A percentile compares a stretch with the other conserved stretches of the same genome.
Conservation (phyloP, 2,888 invertebrate genomes). For the Yponomeuta cagnagella region DNA sequence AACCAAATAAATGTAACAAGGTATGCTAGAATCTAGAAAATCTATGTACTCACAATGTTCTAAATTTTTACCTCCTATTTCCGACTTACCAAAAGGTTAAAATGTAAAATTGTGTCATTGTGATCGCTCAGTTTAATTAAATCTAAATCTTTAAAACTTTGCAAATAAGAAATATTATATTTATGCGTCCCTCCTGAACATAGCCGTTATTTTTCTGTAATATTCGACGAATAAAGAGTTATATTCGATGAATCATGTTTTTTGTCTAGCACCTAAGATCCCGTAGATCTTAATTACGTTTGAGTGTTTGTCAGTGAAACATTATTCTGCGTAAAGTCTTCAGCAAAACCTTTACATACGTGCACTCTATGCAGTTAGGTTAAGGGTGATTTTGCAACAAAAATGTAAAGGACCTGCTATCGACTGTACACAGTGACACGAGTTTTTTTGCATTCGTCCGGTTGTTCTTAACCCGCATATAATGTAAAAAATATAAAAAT, state of each 20-base stretch:
- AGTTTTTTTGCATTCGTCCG: too few relatives aligned
- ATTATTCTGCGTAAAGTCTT: background rate
- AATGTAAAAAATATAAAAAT: too few relatives aligned
- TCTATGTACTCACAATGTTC: too few relatives aligned
- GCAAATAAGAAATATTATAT: constrained; percentile 12
- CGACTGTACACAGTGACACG: too few relatives aligned
- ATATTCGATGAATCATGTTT: constrained; percentile 4
- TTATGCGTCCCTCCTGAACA: constrained; percentile 6
- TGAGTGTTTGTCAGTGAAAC: background rate
- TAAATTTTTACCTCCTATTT: too few relatives aligned
- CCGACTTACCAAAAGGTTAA: background rate
- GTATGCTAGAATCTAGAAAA: too few relatives aligned
- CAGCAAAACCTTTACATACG: too few relatives aligned
- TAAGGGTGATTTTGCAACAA: too few relatives aligned
- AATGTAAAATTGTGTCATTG: constrained; percentile 19
- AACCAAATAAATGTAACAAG: too few relatives aligned
- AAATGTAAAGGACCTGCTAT: too few relatives aligned
- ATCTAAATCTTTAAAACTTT: background rate
- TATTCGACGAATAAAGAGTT: constrained; percentile 43
- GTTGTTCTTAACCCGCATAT: too few relatives aligned
- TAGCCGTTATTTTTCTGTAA: constrained; percentile 44
- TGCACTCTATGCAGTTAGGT: too few relatives aligned
- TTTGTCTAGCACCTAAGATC: background rate
- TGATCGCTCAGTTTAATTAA: constrained; percentile 2
- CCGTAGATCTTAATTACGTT: background rate